phyloP scores from a whole-genome alignment of 2,113 vertebrate species.

The Forbesichthys papilliferus region DNA sequence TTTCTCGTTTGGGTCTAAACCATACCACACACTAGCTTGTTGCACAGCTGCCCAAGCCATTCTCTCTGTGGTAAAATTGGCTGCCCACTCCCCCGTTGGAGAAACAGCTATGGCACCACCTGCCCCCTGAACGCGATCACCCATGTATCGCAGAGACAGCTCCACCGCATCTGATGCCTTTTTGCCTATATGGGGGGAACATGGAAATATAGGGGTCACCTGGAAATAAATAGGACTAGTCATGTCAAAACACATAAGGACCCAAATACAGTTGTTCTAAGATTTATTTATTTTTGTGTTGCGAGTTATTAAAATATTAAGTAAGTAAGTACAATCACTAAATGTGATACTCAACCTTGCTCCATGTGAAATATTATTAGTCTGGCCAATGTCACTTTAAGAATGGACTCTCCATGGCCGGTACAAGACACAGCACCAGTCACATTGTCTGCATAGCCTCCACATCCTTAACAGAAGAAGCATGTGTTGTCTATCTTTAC shows the following conservation, averaged over 20 bases:
- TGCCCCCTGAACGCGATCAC: constrained; percentile 67
- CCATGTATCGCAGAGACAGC: constrained; percentile 69
- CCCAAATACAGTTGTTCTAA: no score
- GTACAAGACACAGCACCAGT: constrained; percentile 72
- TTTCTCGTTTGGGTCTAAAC: constrained; percentile 64
- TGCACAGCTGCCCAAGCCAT: constrained; percentile 71
- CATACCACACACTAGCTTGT: constrained; percentile 64
- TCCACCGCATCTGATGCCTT: constrained; percentile 46
- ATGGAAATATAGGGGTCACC: neutral
- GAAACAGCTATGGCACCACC: constrained; percentile 70
- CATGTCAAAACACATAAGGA: neutral
- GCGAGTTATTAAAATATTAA: no score
- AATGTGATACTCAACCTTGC: constrained; percentile 67
- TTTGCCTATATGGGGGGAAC: constrained; percentile 53
- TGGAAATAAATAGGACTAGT: neutral
- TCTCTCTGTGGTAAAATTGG: constrained; percentile 70
- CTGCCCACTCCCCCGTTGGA: constrained; percentile 69
- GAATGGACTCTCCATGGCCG: constrained; percentile 71
- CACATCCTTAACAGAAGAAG: constrained; percentile 55
- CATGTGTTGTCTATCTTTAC: neutral
- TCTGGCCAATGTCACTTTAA: constrained; percentile 73
- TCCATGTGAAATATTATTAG: constrained; percentile 71
- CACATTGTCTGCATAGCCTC: constrained; percentile 69
- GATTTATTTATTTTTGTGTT: no score
- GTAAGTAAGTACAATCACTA: neutral